Evolutionary conservation across 1,140 invertebrate genomes (phyloP).

Genomic region (Rhysida immarginata): DNA sequence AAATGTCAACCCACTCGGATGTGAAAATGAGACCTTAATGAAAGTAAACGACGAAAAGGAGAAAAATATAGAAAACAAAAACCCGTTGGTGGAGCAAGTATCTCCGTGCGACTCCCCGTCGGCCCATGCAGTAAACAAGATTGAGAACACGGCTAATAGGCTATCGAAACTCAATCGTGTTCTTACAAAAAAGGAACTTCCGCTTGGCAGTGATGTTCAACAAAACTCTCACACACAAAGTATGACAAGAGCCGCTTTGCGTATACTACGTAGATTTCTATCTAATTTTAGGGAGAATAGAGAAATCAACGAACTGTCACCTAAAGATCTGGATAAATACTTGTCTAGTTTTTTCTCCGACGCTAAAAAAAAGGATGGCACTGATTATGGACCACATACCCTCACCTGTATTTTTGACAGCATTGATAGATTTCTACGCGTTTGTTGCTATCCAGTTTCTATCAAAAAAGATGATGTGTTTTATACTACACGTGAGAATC

Average conservation of each 20-base stretch:
- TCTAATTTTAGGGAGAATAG: not conserved
- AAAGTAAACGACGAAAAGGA: too few relatives aligned
- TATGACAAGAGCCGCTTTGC: not conserved
- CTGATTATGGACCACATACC: constrained; percentile 4
- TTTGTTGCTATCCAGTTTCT: not conserved
- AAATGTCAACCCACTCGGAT: too few relatives aligned
- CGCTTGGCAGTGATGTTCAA: not conserved
- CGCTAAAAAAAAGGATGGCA: constrained; percentile 5
- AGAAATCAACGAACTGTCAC: constrained; percentile 1
- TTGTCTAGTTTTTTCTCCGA: not conserved
- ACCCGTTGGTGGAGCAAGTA: too few relatives aligned
- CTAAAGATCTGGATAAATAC: not conserved
- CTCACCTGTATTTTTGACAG: constrained; percentile 4
- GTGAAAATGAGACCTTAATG: too few relatives aligned
- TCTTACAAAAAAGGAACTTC: not conserved
- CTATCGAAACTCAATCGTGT: too few relatives aligned
- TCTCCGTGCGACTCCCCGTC: too few relatives aligned
- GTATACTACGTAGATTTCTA: not conserved
- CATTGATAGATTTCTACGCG: not conserved
- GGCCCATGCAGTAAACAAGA: too few relatives aligned
- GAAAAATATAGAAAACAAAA: too few relatives aligned
- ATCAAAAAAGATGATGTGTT: constrained; percentile 3
- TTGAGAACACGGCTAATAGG: too few relatives aligned
- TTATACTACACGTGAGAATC: constrained; percentile 1
- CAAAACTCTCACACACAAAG: constrained; percentile 2